These are phyloP conservation scores for Rynchops niger DNA, from an alignment of 2,113 vertebrate species.

Conservation along the genomic window DNA sequence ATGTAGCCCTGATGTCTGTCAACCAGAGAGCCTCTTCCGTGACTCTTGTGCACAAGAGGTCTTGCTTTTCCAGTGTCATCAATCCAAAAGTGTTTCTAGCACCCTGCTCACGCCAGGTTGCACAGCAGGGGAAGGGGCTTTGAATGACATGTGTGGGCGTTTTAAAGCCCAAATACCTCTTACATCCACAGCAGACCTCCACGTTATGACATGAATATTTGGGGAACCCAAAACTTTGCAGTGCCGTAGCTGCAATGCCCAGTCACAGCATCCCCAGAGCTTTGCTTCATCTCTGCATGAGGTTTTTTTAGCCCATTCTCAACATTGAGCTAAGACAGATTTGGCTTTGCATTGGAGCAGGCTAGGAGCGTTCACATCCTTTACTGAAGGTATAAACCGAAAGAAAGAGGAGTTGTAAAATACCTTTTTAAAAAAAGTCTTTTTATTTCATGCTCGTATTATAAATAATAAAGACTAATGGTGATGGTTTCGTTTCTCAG, in stretches of 20 bases:
- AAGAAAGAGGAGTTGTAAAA: background rate
- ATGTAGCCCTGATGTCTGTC: background rate
- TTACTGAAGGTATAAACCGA: background rate
- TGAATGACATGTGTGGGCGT: rapidly evolving
- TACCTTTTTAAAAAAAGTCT: rapidly evolving
- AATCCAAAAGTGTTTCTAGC: background rate
- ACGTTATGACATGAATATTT: background rate
- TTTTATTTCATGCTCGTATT: background rate
- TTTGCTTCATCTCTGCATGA: background rate
- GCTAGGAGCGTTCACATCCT: rapidly evolving
- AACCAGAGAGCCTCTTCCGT: background rate
- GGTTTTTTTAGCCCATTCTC: background rate
- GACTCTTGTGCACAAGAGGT: background rate
- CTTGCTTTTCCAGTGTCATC: background rate
- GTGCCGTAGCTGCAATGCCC: background rate
- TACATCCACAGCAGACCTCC: background rate
- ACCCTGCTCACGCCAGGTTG: too few relatives aligned
- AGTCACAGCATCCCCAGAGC: background rate
- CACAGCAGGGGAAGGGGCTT: background rate
- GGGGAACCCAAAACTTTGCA: background rate
- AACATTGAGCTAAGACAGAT: background rate
- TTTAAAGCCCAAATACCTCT: background rate
- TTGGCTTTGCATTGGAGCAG: rapidly evolving
- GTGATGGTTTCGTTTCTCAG: background rate
- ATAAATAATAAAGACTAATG: background rate